Base-by-base conservation (phyloP, 2,113 vertebrate species). In the Nycticorax nycticorax region DNA sequence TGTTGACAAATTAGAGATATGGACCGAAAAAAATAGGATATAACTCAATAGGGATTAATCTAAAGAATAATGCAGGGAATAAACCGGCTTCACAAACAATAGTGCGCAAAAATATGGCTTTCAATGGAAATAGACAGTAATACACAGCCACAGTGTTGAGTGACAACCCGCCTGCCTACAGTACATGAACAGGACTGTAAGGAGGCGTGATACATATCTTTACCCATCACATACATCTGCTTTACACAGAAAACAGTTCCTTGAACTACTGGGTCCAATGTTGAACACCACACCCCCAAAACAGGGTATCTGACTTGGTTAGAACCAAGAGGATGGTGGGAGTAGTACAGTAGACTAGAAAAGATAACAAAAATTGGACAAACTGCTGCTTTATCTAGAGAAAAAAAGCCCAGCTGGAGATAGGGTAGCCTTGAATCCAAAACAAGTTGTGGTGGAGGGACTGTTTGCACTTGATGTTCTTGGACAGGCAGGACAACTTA, bases 11-110 rank as follows among this genome's bases (percentile, higher is more conserved):
- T 67, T 24, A 76, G 28, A 93, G 56, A 76, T 48, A 85, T 5
- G 28, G 52, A 78, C 8, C 0, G 1, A 8, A 57, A 75, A 56
- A 53, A n/a, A 10, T 3, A 52, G 9, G 3, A 10, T 87, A 21
- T 66, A 81, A 59, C 16, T 90, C 78, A 72, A 12, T 21, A 5
- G 2, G 35, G 18, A 39, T 43, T 28, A 72, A 21, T 75, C 23
- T 79, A 59, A 75, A n/a, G 32, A 67, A 41, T 41, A 60, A 71
- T 8, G 30, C 33, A 8, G 71, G 12, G 21, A 85, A 39, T 21
- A 79, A 60, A 48, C 6, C 12, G 47, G 28, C 50, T 89, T 28
- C 39, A 66, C 35, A 37, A 89, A 47, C 5, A 77, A 43, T 16
- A 48, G 10, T 10, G 8, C 11, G 8, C 16, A 12, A n/a, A 94